phyloP scores from a whole-genome alignment of 1,140 invertebrate species.

The Hyles euphorbiae region DNA sequence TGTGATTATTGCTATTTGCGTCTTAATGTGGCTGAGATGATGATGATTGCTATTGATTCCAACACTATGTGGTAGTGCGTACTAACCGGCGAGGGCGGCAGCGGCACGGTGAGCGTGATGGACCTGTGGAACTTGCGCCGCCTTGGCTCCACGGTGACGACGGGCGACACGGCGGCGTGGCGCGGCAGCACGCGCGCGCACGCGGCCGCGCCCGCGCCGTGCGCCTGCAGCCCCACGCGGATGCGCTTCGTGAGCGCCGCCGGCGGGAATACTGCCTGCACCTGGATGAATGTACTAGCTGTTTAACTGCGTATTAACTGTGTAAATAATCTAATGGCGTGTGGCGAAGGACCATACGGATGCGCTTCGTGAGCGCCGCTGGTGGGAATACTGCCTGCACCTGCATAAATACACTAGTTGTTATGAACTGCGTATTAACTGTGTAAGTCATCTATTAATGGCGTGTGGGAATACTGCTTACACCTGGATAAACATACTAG shows the following conservation, averaged over 20 bases:
- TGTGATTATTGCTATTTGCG: no score
- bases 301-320: no score
- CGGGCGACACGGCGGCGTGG: conserved; percentile 94
- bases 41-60: no score
- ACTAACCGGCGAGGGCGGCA: conserved; percentile 80
- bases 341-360: conserved; percentile 96
- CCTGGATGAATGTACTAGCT: conserved; percentile 55
- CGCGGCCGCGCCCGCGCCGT: conserved; percentile 89
- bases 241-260: conserved; percentile 97
- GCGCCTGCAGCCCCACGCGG: conserved; percentile 96
- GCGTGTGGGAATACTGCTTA: conserved; percentile 97
- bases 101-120: conserved; percentile 96
- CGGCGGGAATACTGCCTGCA: conserved; percentile 96
- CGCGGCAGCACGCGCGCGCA: conserved; percentile 89
- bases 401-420: conserved; percentile 22
- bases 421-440: no score
- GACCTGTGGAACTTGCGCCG: conserved; percentile 97
- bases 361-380: conserved; percentile 95
- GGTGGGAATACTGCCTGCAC: conserved; percentile 97
- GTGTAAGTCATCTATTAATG: no score
- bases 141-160: conserved; percentile 97
- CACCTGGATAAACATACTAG: conserved; percentile 74
- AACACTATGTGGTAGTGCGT: neutral
- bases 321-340: no score
- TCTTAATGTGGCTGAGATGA: no score